Percentiles rank a stretch among this genome's conserved stretches.
phyloP scores from a whole-genome alignment of 2,888 invertebrate genomes.

The Spilosoma lubricipeda region DNA sequence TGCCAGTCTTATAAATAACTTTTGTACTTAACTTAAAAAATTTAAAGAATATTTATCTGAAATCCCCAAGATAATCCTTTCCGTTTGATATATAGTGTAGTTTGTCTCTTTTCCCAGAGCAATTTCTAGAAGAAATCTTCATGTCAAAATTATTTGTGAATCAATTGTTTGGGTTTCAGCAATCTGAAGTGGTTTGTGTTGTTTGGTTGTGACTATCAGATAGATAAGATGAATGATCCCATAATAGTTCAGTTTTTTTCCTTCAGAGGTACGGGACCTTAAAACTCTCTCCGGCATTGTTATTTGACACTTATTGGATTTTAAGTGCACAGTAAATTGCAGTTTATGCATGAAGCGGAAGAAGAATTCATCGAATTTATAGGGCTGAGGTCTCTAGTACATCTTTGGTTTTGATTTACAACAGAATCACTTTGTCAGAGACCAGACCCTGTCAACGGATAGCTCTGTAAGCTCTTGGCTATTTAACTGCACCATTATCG shows the following conservation, averaged over 20 bases:
- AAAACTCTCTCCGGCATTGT: not conserved
- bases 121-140: too few species aligned
- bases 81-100: too few species aligned
- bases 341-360: not conserved
- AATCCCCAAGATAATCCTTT: too few species aligned
- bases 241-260: not conserved
- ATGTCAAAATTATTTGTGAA: too few species aligned
- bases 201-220: not conserved
- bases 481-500: not conserved
- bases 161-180: not conserved
- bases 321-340: not conserved
- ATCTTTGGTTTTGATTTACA: not conserved
- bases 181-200: not conserved
- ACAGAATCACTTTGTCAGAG: too few species aligned
- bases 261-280: not conserved
- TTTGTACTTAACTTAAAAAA: too few species aligned
- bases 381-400: not conserved
- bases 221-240: not conserved
- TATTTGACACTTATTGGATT: not conserved
- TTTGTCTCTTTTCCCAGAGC: too few species aligned
- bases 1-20: too few species aligned
- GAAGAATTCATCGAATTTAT: not conserved
- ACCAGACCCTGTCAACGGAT: too few species aligned
- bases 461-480: too few species aligned
- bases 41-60: too few species aligned